phyloP scores from a whole-genome alignment of 2,113 vertebrate species.

The Dicaeum eximium region DNA sequence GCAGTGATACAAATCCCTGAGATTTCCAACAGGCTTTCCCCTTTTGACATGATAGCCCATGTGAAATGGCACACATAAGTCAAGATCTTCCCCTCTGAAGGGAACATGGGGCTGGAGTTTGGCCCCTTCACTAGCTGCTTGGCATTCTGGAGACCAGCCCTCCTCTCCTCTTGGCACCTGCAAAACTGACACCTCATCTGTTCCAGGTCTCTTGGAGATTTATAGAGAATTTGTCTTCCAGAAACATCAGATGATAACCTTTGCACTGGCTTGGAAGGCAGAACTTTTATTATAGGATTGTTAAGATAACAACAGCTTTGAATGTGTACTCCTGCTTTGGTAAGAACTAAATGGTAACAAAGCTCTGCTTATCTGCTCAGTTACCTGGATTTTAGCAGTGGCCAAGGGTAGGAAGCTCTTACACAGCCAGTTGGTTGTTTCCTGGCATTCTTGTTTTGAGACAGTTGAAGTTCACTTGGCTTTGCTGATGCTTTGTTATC shows the following conservation, averaged over 20 bases:
- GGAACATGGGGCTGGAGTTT: neutral
- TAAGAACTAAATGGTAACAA: neutral
- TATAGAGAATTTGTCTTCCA: neutral
- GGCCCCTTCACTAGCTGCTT: neutral
- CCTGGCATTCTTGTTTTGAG: constrained; percentile 26
- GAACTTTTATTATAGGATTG: constrained; percentile 7
- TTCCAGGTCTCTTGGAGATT: neutral
- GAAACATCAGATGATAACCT: constrained; percentile 39
- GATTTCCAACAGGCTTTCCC: neutral
- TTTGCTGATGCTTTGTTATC: constrained; percentile 50
- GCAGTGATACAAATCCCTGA: neutral
- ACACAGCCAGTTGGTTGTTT: neutral
- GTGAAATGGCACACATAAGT: neutral
- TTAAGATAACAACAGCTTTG: constrained; percentile 8
- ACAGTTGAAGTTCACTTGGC: neutral
- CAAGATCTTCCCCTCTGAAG: neutral
- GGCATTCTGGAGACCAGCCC: neutral
- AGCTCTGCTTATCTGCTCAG: neutral
- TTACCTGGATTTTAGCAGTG: neutral
- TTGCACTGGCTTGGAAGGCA: neutral
- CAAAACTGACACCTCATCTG: neutral
- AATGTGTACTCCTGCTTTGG: neutral
- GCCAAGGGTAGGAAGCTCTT: neutral
- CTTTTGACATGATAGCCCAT: neutral
- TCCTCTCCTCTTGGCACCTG: neutral